These are phyloP conservation scores for Diarsia dahlii DNA, from an alignment of 2,888 invertebrate species.

Conservation along the genomic window DNA sequence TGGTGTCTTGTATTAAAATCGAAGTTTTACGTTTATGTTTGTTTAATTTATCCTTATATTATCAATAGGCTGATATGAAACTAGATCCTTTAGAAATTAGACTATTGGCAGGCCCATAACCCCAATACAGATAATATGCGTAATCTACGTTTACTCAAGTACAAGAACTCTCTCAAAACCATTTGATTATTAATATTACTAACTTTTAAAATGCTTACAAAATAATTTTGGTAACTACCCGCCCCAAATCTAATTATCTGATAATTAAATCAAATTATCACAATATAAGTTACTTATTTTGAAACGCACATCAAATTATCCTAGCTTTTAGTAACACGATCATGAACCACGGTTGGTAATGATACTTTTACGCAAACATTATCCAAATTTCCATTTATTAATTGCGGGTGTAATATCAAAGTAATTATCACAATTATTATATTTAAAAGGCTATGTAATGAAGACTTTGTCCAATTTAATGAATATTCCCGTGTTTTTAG, in stretches of 20 bases:
- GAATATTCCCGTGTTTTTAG: not conserved
- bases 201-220: not conserved
- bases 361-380: constrained; percentile 25
- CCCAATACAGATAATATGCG: not conserved
- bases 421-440: constrained; percentile 19
- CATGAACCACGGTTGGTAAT: constrained; percentile 19
- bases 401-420: constrained; percentile 39
- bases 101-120: not conserved
- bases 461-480: constrained; percentile 4
- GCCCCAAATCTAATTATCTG: not conserved
- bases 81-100: not conserved
- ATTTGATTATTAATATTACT: not conserved
- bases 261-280: not conserved
- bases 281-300: not conserved
- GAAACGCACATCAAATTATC: not conserved
- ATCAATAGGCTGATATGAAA: not conserved
- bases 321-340: constrained; percentile 21
- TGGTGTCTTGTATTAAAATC: not conserved
- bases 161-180: not conserved
- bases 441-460: not conserved
- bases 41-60: not conserved
- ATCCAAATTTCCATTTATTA: constrained; percentile 24
- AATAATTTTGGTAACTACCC: not conserved
- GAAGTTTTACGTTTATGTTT: not conserved
- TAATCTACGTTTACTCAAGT: not conserved